Percentiles rank a stretch among this genome's conserved stretches.
Conservation (phyloP, 2,113 vertebrate genomes). For the Callipepla californica region DNA sequence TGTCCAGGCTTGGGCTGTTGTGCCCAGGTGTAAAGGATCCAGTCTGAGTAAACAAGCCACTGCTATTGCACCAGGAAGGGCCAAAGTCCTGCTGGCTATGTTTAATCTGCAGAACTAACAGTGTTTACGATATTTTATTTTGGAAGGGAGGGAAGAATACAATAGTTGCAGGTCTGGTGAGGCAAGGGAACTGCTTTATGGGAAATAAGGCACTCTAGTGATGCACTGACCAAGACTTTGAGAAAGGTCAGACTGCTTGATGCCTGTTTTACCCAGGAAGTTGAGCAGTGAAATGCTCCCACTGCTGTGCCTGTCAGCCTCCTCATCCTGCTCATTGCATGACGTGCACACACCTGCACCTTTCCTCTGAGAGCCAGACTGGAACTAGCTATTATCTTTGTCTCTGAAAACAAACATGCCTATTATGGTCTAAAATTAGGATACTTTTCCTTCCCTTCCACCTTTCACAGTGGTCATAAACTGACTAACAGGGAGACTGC, state of each 20-base stretch:
- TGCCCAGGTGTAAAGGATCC: not conserved
- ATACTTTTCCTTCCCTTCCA: slow-evolving; percentile 41
- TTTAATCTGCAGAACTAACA: not conserved
- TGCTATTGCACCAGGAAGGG: not conserved
- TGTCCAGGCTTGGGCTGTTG: not conserved
- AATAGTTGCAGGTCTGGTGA: not conserved
- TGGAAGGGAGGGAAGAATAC: no score
- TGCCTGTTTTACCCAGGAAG: not conserved
- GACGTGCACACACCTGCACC: slow-evolving; percentile 8
- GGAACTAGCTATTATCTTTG: slow-evolving; percentile 46
- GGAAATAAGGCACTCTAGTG: not conserved
- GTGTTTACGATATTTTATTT: not conserved
- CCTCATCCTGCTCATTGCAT: not conserved
- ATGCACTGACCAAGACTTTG: not conserved
- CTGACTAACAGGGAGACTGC: not conserved
- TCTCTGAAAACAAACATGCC: slow-evolving; percentile 49
- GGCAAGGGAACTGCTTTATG: not conserved
- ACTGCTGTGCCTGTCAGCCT: not conserved
- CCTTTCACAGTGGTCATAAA: slow-evolving; percentile 11
- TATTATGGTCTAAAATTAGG: slow-evolving; percentile 69
- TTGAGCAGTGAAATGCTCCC: not conserved
- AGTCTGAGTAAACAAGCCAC: not conserved
- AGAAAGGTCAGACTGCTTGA: not conserved
- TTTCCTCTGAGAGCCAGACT: not conserved
- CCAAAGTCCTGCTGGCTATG: not conserved